phyloP scores from a whole-genome alignment of 2,888 invertebrate species.

The Eudasyphora cyanicolor region DNA sequence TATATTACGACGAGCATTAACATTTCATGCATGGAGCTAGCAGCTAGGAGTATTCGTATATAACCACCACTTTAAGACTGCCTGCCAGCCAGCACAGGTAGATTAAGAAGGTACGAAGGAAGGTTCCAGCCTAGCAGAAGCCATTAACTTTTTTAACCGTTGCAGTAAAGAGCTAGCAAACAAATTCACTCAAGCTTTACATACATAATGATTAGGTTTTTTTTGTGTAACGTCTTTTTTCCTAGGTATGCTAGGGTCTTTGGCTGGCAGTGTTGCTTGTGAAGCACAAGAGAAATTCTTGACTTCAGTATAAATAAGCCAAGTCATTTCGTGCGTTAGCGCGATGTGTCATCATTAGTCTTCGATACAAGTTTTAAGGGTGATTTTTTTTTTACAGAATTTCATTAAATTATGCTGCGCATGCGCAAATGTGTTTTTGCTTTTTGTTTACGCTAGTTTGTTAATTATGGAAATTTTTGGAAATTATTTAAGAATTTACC shows the following conservation, averaged over 20 bases:
- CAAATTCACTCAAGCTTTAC: slow-evolving; percentile 61
- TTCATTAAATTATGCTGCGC: not conserved
- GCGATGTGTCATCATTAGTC: slow-evolving; percentile 31
- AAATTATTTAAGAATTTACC: not conserved
- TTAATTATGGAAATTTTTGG: not conserved
- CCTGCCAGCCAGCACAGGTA: slow-evolving; percentile 31
- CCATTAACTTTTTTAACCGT: slow-evolving; percentile 64
- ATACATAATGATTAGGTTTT: slow-evolving; percentile 19
- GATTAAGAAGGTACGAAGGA: slow-evolving; percentile 37
- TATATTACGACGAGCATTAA: slow-evolving; percentile 21
- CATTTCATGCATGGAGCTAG: slow-evolving; percentile 26
- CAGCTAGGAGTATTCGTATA: not conserved
- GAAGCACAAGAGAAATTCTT: not conserved
- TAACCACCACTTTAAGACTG: not conserved
- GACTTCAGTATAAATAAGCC: not conserved
- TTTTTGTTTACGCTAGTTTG: not conserved
- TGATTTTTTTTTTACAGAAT: not conserved
- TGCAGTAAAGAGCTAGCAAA: slow-evolving; percentile 19
- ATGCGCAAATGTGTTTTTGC: slow-evolving; percentile 10
- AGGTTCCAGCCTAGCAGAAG: slow-evolving; percentile 35
- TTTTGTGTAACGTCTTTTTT: slow-evolving; percentile 55
- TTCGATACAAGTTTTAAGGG: not conserved
- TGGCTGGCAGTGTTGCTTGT: not conserved
- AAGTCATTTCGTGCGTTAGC: not conserved
- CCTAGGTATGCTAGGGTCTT: slow-evolving; percentile 4